These are phyloP conservation scores for Plecturocebus donacophilus DNA, from an alignment of 2,113 vertebrate species.

Conservation along the genomic window DNA sequence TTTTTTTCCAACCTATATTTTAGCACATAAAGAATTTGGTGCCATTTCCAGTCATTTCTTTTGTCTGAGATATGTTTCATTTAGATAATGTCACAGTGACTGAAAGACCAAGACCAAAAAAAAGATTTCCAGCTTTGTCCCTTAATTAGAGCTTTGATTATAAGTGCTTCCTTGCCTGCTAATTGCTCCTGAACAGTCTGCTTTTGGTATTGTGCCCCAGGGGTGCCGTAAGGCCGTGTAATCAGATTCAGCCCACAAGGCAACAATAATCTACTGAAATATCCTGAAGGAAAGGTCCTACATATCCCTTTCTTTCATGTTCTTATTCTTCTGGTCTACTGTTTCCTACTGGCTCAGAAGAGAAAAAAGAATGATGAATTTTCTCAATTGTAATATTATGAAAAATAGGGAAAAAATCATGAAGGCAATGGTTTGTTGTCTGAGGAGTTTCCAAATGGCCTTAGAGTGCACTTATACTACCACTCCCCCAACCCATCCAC, in stretches of 20 bases:
- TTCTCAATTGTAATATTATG: background rate
- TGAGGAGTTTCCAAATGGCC: background rate
- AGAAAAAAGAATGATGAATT: background rate
- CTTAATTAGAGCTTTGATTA: constrained; percentile 19
- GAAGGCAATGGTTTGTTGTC: background rate
- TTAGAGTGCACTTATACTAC: background rate
- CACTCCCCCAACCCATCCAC: background rate
- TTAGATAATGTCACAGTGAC: constrained; percentile 46
- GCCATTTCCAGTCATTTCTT: constrained; percentile 57
- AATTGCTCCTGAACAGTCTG: constrained; percentile 4
- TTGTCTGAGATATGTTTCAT: constrained; percentile 5
- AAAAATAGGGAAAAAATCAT: background rate
- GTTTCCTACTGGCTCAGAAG: constrained; percentile 2
- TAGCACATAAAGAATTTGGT: constrained; percentile 46
- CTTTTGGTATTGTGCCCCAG: constrained; percentile 47
- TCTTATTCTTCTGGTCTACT: constrained; percentile 15
- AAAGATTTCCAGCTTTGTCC: constrained; percentile 30
- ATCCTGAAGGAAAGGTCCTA: constrained; percentile 1
- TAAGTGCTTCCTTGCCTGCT: constrained; percentile 46
- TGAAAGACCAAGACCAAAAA: constrained; percentile 60
- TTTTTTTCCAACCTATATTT: constrained; percentile 54
- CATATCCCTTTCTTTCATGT: constrained; percentile 8
- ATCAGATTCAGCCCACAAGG: constrained; percentile 16
- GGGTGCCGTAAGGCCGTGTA: constrained; percentile 9
- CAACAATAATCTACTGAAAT: constrained; percentile 2